phyloP scores from a whole-genome alignment of 1,140 invertebrate genomes.

The Drosophila baimaii region DNA sequence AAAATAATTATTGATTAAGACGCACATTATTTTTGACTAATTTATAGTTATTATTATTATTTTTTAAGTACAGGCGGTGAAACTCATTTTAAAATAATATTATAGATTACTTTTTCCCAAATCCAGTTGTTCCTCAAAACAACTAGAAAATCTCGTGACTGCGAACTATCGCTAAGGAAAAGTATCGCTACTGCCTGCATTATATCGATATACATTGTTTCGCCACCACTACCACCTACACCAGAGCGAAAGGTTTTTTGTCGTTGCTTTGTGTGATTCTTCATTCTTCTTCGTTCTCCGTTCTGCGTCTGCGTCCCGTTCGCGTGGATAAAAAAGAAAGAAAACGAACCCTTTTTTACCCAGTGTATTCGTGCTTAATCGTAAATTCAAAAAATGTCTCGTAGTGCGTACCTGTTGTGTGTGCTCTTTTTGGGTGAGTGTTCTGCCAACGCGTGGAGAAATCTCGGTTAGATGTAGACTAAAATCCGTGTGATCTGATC shows the following conservation, averaged over 20 bases:
- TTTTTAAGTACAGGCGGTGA: too few relatives aligned
- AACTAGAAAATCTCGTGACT: neutral
- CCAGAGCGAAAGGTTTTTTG: slow-evolving; percentile 37
- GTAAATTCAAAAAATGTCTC: slow-evolving; percentile 57
- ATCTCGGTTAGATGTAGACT: slow-evolving; percentile 7
- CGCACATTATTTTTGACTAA: too few relatives aligned
- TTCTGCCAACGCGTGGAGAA: slow-evolving; percentile 1
- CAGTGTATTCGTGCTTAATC: slow-evolving; percentile 21
- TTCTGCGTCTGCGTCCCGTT: slow-evolving; percentile 64
- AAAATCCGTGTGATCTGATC: slow-evolving; percentile 25
- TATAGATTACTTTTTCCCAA: too few relatives aligned
- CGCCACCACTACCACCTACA: slow-evolving; percentile 33
- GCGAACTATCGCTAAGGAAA: neutral
- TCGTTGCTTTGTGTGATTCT: slow-evolving; percentile 46
- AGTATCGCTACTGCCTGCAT: slow-evolving; percentile 21
- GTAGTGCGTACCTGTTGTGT: slow-evolving; percentile 48
- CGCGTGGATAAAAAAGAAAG: slow-evolving; percentile 44
- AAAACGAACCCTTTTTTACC: slow-evolving; percentile 17
- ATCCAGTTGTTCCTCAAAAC: neutral
- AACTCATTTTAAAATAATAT: too few relatives aligned
- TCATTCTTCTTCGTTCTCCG: slow-evolving; percentile 45
- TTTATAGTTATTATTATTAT: too few relatives aligned
- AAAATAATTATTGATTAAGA: too few relatives aligned
- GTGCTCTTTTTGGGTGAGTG: slow-evolving; percentile 66
- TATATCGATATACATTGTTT: slow-evolving; percentile 4